Base-by-base conservation (phyloP, 2,888 invertebrate genomes). In the Orchesellides sinensis region DNA sequence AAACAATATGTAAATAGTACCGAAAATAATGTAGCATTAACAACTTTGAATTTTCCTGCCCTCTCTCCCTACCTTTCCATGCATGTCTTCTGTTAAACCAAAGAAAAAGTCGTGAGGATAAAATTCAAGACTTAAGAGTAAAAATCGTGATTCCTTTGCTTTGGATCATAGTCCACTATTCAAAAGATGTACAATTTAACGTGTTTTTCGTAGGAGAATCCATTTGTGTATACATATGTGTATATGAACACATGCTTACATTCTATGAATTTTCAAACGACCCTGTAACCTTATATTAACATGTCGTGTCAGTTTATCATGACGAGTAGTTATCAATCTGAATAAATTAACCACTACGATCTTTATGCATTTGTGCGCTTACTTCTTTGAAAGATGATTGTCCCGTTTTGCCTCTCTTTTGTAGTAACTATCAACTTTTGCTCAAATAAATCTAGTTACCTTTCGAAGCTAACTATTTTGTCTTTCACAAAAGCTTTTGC, bases 301-400 rank as follows among this genome's bases (percentile, higher is more conserved):
- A 14, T 27, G 27, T 59, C 59, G 32, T 59, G 59, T 59, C 59
- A 32, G 59, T 27, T 59, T 59, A 59, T 59, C 59, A 59, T 59
- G 29, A 59, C 27, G 59, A 59, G 17, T 59, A 32, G 32, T 59
- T 32, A 23, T 59, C 32, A 23, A 23, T 17, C 14, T 27, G 59
- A 59, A 59, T 59, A 17, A 29, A 59, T 59, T 59, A 54, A 54
- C 23, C 25, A 12, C 25, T 17, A 19, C 49, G 40, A 40, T n/a
- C 40, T 8, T 14, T 14, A 40, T 40, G 32, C n/a, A n/a, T n/a
- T n/a, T 32, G 17, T 47, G n/a, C 47, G 49, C 4, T 40, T 49
- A 19, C 35, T 49, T 17, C 32, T n/a, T 27, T 29, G 59, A 32
- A 59, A 59, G 56, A 56, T 56, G 59, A 59, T 59, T 59, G 59